Evolutionary conservation across 92 coral and sea anemone genomes (phyloP).

Genomic region (Palythoa heliodiscus): DNA sequence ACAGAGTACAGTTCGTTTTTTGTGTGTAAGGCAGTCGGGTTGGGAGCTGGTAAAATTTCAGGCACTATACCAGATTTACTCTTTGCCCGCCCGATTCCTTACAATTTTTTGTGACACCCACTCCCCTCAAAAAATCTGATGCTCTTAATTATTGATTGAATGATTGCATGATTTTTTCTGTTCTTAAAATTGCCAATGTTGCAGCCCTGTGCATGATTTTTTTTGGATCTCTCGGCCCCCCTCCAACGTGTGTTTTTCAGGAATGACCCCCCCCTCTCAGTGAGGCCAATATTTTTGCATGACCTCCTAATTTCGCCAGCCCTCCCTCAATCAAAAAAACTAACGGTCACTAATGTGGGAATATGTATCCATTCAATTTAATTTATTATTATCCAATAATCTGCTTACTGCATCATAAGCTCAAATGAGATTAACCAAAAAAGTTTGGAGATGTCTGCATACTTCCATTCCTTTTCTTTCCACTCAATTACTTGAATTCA

Average conservation of each 20-base stretch:
- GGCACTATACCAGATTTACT: too few species aligned
- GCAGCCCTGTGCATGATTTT: background rate
- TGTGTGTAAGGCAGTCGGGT: too few species aligned
- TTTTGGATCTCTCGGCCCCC: background rate
- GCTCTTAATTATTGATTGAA: too few species aligned
- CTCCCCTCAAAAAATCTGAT: too few species aligned
- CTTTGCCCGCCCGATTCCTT: too few species aligned
- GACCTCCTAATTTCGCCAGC: background rate
- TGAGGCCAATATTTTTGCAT: constrained; percentile 3
- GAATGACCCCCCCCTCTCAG: background rate
- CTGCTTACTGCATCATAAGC: constrained; percentile 7
- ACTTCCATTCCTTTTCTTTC: background rate
- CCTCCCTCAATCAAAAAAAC: background rate
- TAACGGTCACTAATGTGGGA: background rate
- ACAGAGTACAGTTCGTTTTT: background rate
- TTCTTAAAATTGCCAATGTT: background rate
- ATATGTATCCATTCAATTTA: background rate
- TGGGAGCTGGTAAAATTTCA: too few species aligned
- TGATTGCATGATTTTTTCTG: background rate
- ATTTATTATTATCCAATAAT: background rate
- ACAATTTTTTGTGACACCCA: too few species aligned
- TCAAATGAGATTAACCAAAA: background rate
- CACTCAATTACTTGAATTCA: background rate
- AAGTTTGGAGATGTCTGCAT: background rate
- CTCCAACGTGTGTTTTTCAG: background rate